Base-by-base conservation (phyloP, 53 echinoderm and acorn worm species). In the Holothuria scabra region DNA sequence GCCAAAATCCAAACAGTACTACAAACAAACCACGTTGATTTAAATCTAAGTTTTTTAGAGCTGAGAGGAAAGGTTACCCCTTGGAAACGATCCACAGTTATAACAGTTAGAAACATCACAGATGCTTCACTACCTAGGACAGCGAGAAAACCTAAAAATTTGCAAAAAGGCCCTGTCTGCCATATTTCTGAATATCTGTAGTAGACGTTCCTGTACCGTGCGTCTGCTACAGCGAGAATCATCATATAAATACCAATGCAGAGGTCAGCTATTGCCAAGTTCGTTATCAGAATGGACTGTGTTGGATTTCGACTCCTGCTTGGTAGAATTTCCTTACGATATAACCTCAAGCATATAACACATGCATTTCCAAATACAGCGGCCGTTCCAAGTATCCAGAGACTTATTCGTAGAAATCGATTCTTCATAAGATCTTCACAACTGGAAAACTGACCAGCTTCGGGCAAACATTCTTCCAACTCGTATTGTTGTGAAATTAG, bases 391-490 rank as follows among this genome's bases (percentile, higher is more conserved):
- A 85, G 62, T 16, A 85, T 18, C 85, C 85, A 85, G 74, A 85
- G 75, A 21, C 57, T 22, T 14, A 85, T 69, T 26, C 85, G 60
- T n/a, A 85, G 61, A 35, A 70, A 75, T 19, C 23, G 75, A 61
- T 58, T 85, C 31, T 41, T 58, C 76, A 85, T 85, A 3, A 85
- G 75, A 59, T 85, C 85, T 30, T 70, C 59, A 85, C 85, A 85
- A 70, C 66, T 65, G 10, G 71, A 72, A 32, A 85, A 85, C 29
- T 74, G 75, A 22, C 69, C 85, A 9, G 75, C 74, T 44, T 59
- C 62, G 5, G 85, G 85, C 16, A 61, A 1, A 41, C 85, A 85
- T 56, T 55, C 70, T 16, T 67, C 56, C 30, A 84, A 16, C 2
- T 26, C 56, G 23, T 20, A 14, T 8, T 34, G 25, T 10, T 32